Base-by-base conservation (phyloP, 2,888 invertebrate genomes). In the Catocala sponsa region DNA sequence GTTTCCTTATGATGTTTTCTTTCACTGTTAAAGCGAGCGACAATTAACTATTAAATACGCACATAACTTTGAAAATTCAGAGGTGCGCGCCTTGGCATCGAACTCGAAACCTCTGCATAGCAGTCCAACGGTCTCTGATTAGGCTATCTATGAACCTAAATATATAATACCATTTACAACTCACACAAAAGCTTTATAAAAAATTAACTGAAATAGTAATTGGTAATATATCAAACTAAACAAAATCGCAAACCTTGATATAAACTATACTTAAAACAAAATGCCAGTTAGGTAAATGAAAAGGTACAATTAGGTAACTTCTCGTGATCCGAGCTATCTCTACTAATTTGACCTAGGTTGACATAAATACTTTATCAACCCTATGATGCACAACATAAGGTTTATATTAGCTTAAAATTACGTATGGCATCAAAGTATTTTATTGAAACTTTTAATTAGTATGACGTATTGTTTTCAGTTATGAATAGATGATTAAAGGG, bases 401-500 rank as follows among this genome's bases (percentile, higher is more conserved):
- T 58, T 48, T 32, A 61, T 55, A 61, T 65, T 65, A 6, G n/a
- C 60, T 58, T 6, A 9, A 47, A 15, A 35, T 11, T 49, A 33
- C 12, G 47, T 38, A 33, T 50, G 41, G 54, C 51, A 59, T 54
- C 49, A 53, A 63, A 59, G 60, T 43, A 66, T 69, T 78, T 79
- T 73, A 74, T 76, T 76, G 73, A 76, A 78, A 79, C 70, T 83
- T 86, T 85, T 84, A 84, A 85, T 85, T 80, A 79, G 71, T 73
- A 68, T 68, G 74, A 74, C 70, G 69, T 62, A 76, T 83, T 81
- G 79, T 84, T 74, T 73, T 57, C 13, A 44, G 49, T 65, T 52
- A 61, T 78, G 76, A 79, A 76, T 72, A 65, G 70, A 71, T 70
- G 72, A 70, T 70, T 68, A 70, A 74, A 66, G 55, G 51, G 44